Evolutionary conservation across 2,888 invertebrate genomes (phyloP).

Genomic region (Drosophila acutilabella): DNA sequence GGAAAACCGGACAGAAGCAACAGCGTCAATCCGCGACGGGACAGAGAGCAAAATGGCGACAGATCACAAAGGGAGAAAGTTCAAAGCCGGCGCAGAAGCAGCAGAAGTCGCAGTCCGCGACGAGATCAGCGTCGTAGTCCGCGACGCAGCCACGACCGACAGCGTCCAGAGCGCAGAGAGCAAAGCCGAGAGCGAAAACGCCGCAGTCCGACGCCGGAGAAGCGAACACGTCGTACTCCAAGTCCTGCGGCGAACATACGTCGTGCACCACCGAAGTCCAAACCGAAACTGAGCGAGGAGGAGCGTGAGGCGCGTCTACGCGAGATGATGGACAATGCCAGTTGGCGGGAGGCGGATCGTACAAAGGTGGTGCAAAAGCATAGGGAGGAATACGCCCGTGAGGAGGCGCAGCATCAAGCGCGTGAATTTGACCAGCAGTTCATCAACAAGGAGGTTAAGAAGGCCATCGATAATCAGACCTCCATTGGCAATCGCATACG

Average conservation of each 20-base stretch:
- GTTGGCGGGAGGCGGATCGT: slow-evolving; percentile 89
- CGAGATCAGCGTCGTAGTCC: too few species aligned
- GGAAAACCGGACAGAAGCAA: slow-evolving; percentile 1
- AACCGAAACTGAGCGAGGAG: slow-evolving; percentile 86
- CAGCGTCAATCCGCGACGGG: slow-evolving; percentile 3
- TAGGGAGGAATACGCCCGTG: slow-evolving; percentile 87
- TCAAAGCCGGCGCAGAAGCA: slow-evolving; percentile 21
- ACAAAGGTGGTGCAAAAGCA: slow-evolving; percentile 88
- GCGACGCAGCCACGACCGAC: too few species aligned
- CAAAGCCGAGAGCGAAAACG: slow-evolving; percentile 7
- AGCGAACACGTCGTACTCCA: slow-evolving; percentile 10
- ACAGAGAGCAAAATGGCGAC: slow-evolving; percentile 2
- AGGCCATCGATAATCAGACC: slow-evolving; percentile 87
- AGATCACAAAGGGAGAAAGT: background rate
- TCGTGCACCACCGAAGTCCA: slow-evolving; percentile 54
- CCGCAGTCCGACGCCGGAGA: slow-evolving; percentile 19
- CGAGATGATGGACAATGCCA: slow-evolving; percentile 94
- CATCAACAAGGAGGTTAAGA: slow-evolving; percentile 84
- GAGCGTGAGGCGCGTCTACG: slow-evolving; percentile 90
- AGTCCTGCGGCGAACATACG: slow-evolving; percentile 9
- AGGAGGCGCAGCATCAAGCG: slow-evolving; percentile 84
- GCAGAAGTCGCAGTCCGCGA: slow-evolving; percentile 31
- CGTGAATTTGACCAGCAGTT: slow-evolving; percentile 86
- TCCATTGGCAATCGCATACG: slow-evolving; percentile 93
- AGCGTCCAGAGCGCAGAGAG: slow-evolving; percentile 11